Evolutionary conservation across 2,888 invertebrate species (phyloP).

Genomic region (Drosophila engyochracea): DNA sequence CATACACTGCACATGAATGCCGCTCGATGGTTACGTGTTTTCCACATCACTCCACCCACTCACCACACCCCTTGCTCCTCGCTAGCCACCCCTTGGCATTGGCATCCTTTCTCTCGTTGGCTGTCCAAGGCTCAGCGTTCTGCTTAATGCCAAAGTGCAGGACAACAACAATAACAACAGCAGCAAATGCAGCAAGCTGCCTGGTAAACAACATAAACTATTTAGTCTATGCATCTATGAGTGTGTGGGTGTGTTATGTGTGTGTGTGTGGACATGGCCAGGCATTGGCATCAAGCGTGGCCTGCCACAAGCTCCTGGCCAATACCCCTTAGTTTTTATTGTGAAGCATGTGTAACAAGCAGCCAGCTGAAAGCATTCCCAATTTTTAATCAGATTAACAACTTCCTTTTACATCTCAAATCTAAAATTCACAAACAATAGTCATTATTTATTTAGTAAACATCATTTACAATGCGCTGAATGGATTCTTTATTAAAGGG

Average conservation of each 20-base stretch:
- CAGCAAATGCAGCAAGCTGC: constrained; percentile 44
- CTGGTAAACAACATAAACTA: constrained; percentile 80
- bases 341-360: constrained; percentile 6
- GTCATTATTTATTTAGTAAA: background rate
- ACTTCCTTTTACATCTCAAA: background rate
- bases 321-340: constrained; percentile 23
- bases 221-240: constrained; percentile 67
- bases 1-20: constrained; percentile 57
- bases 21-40: constrained; percentile 60
- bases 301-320: constrained; percentile 28
- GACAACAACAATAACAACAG: constrained; percentile 42
- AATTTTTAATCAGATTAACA: background rate
- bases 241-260: constrained; percentile 2
- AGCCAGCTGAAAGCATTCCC: background rate
- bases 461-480: background rate
- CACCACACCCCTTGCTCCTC: background rate
- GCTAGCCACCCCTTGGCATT: constrained; percentile 49
- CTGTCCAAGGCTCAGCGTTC: constrained; percentile 50
- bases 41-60: constrained; percentile 17
- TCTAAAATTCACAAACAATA: background rate
- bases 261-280: constrained; percentile 37
- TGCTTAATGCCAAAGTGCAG: constrained; percentile 69
- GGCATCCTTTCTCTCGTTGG: constrained; percentile 55
- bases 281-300: constrained; percentile 43
- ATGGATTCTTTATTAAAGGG: background rate